Conservation (phyloP, 1,140 invertebrate species). For the Eriosoma lanigerum region DNA sequence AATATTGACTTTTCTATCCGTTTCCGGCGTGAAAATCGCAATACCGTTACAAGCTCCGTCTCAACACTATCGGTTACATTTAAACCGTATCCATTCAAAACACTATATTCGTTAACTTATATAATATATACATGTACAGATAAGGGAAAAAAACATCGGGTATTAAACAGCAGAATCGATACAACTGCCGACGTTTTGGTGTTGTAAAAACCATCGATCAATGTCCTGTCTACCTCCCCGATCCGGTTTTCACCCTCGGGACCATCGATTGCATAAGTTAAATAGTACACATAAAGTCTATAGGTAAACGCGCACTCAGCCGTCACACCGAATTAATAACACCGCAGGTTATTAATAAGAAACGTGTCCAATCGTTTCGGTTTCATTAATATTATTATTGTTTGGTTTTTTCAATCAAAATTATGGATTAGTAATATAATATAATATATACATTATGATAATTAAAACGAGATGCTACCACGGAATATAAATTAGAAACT, state of each 20-base stretch:
- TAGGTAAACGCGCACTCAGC: constrained; percentile 12
- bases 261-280: constrained; percentile 3
- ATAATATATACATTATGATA: no score
- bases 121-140: background rate
- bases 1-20: constrained; percentile 24
- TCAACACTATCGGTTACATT: background rate
- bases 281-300: constrained; percentile 10
- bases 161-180: constrained; percentile 29
- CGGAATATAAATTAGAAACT: no score
- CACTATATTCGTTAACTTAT: background rate
- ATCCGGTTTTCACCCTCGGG: background rate
- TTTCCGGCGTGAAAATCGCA: background rate
- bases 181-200: constrained; percentile 27
- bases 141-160: background rate
- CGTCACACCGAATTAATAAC: background rate
- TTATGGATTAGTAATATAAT: no score
- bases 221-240: background rate
- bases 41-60: background rate
- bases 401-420: no score
- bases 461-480: no score
- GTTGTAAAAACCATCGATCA: constrained; percentile 28
- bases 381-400: no score
- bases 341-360: background rate
- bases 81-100: constrained; percentile 35
- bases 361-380: no score